phyloP scores from a whole-genome alignment of 2,888 invertebrate genomes.

The Sympetrum striolatum region DNA sequence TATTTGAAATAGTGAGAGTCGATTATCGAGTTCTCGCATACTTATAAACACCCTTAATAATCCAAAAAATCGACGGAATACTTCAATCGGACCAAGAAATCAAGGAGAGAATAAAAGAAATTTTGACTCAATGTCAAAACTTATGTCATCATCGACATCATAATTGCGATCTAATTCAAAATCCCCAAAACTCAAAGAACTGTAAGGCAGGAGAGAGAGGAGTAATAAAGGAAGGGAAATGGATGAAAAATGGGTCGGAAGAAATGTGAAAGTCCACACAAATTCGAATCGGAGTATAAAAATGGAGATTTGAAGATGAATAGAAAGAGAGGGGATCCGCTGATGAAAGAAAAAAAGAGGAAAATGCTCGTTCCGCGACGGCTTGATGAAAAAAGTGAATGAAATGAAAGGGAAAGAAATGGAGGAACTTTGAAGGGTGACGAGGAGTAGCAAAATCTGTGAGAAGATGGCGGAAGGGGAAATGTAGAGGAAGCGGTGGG shows the following conservation, averaged over 20 bases:
- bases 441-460: background rate
- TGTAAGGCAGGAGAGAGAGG: background rate
- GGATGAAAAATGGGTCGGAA: background rate
- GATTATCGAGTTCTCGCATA: no score
- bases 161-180: no score
- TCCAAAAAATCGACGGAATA: no score
- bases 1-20: no score
- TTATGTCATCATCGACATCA: no score
- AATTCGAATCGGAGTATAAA: background rate
- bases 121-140: no score
- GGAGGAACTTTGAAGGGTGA: background rate
- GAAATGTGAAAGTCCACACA: background rate
- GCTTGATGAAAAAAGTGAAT: no score
- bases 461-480: background rate
- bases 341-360: background rate
- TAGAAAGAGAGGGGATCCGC: background rate
- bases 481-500: background rate
- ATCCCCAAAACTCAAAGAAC: no score
- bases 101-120: no score
- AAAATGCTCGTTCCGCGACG: no score
- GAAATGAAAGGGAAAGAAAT: background rate
- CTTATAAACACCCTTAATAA: no score
- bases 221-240: background rate
- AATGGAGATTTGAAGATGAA: background rate
- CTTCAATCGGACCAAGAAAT: no score